A percentile compares a stretch with the other conserved stretches of the same genome.
These are phyloP conservation scores for Cremastobaeus sp. DNA, from an alignment of 2,888 invertebrate species.

Conservation along the genomic window DNA sequence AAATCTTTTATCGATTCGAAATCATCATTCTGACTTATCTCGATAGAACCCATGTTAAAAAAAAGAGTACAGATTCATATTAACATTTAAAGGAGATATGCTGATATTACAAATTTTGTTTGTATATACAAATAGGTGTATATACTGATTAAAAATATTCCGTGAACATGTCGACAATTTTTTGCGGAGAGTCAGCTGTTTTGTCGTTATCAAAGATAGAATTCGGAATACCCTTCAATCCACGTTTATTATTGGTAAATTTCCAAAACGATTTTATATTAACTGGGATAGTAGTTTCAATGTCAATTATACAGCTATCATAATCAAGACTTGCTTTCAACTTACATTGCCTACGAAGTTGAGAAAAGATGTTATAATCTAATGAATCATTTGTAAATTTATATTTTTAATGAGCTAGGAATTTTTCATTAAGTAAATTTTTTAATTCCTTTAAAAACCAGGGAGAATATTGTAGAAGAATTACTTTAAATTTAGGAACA, in stretches of 20 bases:
- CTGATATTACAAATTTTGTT: too few relatives aligned
- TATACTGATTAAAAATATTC: slow-evolving; percentile 16
- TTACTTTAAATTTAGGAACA: not conserved
- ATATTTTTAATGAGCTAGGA: not conserved
- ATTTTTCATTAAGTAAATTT: not conserved
- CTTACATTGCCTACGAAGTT: slow-evolving; percentile 2
- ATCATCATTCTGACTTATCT: not conserved
- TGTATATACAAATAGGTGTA: too few relatives aligned
- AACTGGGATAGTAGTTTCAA: too few relatives aligned
- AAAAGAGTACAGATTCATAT: not conserved
- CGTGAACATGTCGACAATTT: not conserved
- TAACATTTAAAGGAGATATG: too few relatives aligned
- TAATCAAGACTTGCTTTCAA: too few relatives aligned
- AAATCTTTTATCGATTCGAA: too few relatives aligned
- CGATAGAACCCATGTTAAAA: not conserved
- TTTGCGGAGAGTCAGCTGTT: not conserved
- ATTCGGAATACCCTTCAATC: slow-evolving; percentile 8
- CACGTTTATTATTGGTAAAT: not conserved
- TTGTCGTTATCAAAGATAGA: not conserved
- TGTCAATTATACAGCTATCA: too few relatives aligned
- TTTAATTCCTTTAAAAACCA: slow-evolving; percentile 7
- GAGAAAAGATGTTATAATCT: not conserved
- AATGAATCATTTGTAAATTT: not conserved
- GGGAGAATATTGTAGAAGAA: too few relatives aligned
- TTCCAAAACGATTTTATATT: too few relatives aligned